Percentiles rank a stretch among this genome's conserved stretches.
phyloP scores from a whole-genome alignment of 2,113 vertebrate genomes.

The Phaethon lepturus region DNA sequence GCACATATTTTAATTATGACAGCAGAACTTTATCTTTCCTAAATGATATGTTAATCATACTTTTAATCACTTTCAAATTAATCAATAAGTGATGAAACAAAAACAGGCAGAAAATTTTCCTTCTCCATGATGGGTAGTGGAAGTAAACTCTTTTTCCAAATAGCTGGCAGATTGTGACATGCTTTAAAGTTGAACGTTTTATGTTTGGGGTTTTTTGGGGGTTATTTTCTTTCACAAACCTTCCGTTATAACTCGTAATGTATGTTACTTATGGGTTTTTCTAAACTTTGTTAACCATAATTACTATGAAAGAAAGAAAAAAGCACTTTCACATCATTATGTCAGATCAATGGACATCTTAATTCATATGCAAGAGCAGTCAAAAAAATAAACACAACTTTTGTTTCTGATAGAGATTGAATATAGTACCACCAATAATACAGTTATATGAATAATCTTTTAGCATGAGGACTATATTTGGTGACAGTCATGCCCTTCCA shows the following conservation, averaged over 20 bases:
- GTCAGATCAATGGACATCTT: neutral
- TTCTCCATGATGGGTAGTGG: neutral
- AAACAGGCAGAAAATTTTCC: neutral
- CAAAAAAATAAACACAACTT: neutral
- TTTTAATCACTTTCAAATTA: neutral
- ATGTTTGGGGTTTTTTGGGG: neutral
- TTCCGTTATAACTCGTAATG: neutral
- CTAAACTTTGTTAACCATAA: neutral
- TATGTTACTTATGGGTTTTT: neutral
- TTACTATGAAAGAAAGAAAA: neutral
- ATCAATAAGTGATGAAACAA: neutral
- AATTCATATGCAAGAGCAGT: neutral
- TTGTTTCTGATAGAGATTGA: neutral
- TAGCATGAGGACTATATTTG: neutral
- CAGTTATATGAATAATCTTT: neutral
- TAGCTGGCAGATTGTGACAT: neutral
- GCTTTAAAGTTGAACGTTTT: neutral
- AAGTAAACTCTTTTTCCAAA: neutral
- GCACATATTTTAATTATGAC: fast-evolving
- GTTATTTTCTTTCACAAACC: neutral
- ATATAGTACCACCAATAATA: neutral
- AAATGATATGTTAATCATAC: neutral
- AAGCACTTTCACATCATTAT: neutral
- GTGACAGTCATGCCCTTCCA: neutral
- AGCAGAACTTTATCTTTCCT: neutral